These are phyloP conservation scores for Aphidius ervi DNA, from an alignment of 1,140 invertebrate species.

Conservation along the genomic window DNA sequence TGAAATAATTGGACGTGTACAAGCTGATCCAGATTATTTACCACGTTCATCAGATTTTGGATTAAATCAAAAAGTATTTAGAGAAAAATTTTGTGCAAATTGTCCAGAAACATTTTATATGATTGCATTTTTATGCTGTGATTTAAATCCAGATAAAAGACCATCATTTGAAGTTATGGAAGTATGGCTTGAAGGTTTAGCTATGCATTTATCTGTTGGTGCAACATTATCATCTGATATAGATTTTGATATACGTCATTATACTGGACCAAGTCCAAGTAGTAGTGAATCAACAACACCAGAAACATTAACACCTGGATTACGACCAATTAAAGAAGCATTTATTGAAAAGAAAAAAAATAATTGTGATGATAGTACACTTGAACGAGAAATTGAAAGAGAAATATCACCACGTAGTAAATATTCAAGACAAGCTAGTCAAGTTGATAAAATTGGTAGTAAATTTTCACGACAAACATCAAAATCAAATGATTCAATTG, in stretches of 20 bases:
- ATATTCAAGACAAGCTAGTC: slow-evolving; percentile 31
- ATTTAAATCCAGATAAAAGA: slow-evolving; percentile 81
- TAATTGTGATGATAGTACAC: slow-evolving; percentile 46
- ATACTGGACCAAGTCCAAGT: slow-evolving; percentile 58
- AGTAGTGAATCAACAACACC: slow-evolving; percentile 61
- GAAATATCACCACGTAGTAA: slow-evolving; percentile 29
- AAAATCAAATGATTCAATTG: slow-evolving; percentile 28
- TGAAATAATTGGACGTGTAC: slow-evolving; percentile 91
- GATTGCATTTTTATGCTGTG: slow-evolving; percentile 83
- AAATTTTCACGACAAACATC: slow-evolving; percentile 35
- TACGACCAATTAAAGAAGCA: slow-evolving; percentile 54
- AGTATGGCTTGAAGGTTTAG: slow-evolving; percentile 74
- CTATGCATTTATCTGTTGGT: slow-evolving; percentile 66
- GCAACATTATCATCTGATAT: slow-evolving; percentile 63
- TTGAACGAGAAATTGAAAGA: slow-evolving; percentile 42
- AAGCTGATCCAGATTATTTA: slow-evolving; percentile 88
- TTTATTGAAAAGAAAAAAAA: slow-evolving; percentile 46
- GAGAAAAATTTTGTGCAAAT: slow-evolving; percentile 80
- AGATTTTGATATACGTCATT: slow-evolving; percentile 72
- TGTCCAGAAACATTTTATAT: slow-evolving; percentile 86
- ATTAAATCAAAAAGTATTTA: slow-evolving; percentile 80
- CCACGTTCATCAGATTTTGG: slow-evolving; percentile 88
- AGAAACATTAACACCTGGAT: slow-evolving; percentile 49
- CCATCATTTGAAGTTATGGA: slow-evolving; percentile 84
- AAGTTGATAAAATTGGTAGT: slow-evolving; percentile 29